These are phyloP conservation scores for Electrona antarctica DNA, from an alignment of 2,113 vertebrate species.

Conservation along the genomic window DNA sequence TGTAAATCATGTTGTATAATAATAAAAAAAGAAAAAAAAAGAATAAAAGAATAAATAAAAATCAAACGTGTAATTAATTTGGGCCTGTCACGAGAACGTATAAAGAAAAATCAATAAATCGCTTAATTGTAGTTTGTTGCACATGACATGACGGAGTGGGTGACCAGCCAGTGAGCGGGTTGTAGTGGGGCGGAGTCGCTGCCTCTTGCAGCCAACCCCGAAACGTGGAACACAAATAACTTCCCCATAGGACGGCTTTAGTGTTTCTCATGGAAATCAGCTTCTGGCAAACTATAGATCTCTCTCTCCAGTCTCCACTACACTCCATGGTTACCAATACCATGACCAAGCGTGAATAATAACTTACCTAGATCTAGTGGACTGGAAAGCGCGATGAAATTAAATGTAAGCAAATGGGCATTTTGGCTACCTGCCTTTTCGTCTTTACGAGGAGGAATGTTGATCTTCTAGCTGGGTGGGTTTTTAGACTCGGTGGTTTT, in stretches of 20 bases:
- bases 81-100: too few relatives aligned
- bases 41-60: too few relatives aligned
- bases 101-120: background rate
- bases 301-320: background rate
- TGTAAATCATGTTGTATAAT: too few relatives aligned
- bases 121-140: background rate
- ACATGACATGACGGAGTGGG: slow-evolving; percentile 19
- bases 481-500: too few relatives aligned
- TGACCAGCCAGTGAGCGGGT: slow-evolving; percentile 40
- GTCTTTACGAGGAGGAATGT: background rate
- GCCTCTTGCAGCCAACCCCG: slow-evolving; percentile 26
- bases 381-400: slow-evolving; percentile 36
- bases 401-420: background rate
- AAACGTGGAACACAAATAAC: slow-evolving; percentile 26
- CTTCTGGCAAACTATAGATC: background rate
- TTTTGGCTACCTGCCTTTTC: background rate
- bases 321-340: background rate
- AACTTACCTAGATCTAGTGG: slow-evolving; percentile 15
- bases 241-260: background rate
- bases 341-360: background rate
- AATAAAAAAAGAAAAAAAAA: too few relatives aligned
- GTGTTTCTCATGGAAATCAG: slow-evolving; percentile 7
- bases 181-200: slow-evolving; percentile 39
- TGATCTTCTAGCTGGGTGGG: background rate
- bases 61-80: too few relatives aligned